Conservation (phyloP, 2,888 invertebrate species). For the Trissolcus brochymenae region DNA sequence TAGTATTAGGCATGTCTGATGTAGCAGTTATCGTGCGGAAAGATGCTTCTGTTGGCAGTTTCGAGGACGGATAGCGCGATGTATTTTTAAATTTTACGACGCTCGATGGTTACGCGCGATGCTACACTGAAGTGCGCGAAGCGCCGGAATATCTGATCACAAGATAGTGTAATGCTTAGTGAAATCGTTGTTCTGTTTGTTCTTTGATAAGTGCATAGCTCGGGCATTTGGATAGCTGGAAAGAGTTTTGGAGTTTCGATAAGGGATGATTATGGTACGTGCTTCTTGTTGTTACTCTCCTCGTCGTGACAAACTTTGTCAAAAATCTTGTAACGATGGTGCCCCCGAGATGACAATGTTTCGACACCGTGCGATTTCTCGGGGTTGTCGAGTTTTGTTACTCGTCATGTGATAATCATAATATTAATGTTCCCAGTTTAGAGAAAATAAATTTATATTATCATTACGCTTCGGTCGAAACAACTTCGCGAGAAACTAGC, state of each 20-base stretch:
- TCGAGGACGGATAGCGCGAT: too few relatives aligned
- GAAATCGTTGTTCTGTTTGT: constrained; percentile 26
- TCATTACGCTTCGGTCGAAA: constrained; percentile 2
- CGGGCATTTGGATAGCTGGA: constrained; percentile 14
- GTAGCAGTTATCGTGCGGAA: background rate
- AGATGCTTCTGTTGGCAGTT: constrained; percentile 1
- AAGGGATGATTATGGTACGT: constrained; percentile 28
- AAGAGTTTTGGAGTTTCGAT: constrained; percentile 10
- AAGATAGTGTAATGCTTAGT: constrained; percentile 27
- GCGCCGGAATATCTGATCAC: constrained; percentile 7
- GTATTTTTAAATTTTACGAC: background rate
- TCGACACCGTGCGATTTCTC: constrained; percentile 5
- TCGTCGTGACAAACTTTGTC: background rate
- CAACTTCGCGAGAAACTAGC: constrained; percentile 9
- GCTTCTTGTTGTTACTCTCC: background rate
- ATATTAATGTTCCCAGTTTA: constrained; percentile 21
- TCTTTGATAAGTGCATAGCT: constrained; percentile 23
- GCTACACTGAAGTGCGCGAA: constrained; percentile 21
- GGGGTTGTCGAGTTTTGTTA: constrained; percentile 16
- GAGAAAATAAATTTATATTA: constrained; percentile 19
- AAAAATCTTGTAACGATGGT: background rate
- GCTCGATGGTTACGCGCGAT: constrained; percentile 26
- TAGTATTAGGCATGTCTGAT: too few relatives aligned
- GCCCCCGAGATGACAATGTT: background rate
- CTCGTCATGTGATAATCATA: constrained; percentile 1